phyloP scores from a whole-genome alignment of 92 coral and sea anemone species.

The Parazoanthus darwini region DNA sequence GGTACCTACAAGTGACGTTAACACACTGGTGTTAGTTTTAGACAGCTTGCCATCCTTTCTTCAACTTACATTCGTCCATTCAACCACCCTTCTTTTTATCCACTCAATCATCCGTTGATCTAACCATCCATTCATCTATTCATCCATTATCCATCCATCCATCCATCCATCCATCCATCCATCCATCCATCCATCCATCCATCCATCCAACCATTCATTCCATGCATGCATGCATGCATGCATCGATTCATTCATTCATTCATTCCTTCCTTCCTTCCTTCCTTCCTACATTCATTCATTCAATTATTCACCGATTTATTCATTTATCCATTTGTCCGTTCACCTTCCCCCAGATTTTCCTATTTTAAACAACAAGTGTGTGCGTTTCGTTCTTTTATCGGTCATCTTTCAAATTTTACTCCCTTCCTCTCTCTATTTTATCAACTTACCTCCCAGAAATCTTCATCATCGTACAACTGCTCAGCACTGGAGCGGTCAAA shows the following conservation, averaged over 20 bases:
- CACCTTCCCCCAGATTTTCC: neutral
- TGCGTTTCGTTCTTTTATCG: neutral
- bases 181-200: neutral
- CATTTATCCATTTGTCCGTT: neutral
- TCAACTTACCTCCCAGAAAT: conserved; percentile 79
- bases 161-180: neutral
- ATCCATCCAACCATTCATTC: neutral
- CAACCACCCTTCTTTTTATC: neutral
- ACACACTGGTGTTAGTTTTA: neutral
- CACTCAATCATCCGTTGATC: neutral
- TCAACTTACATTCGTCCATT: neutral
- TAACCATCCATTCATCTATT: neutral
- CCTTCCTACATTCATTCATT: neutral
- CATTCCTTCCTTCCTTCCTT: neutral
- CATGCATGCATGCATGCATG: no score
- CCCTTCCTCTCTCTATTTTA: neutral
- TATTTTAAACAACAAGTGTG: neutral
- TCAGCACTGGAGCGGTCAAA: conserved; percentile 72
- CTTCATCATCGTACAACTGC: conserved; percentile 88
- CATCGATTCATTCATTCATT: neutral
- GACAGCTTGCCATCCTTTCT: neutral
- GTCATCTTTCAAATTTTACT: neutral
- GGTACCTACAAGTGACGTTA: neutral
- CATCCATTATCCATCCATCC: neutral
- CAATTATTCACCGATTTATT: neutral